Evolutionary conservation across 2,797 vertebrate species (phyloP).

Genomic region (Moxostoma hubbsi): DNA sequence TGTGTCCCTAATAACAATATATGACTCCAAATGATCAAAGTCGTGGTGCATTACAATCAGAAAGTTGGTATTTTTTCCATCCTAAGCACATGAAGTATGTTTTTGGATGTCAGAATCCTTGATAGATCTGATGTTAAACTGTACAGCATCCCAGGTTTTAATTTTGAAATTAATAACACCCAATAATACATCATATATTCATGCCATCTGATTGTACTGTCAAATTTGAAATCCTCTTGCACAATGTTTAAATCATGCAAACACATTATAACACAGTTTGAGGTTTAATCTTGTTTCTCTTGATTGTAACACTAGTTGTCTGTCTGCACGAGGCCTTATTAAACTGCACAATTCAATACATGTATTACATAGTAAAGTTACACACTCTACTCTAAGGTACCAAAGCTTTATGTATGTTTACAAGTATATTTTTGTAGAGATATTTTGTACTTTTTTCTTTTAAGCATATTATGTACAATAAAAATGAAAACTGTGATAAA

Average conservation of each 20-base stretch:
- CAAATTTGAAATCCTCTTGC: background rate
- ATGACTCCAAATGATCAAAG: background rate
- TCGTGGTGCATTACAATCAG: background rate
- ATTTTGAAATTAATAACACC: background rate
- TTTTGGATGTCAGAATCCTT: too few relatives aligned
- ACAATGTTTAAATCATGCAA: background rate
- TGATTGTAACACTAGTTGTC: constrained; percentile 51
- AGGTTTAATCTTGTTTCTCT: constrained; percentile 3
- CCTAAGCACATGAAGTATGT: too few relatives aligned
- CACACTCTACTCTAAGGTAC: constrained; percentile 79
- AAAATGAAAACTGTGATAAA: constrained; percentile 49
- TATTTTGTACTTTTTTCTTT: constrained; percentile 72
- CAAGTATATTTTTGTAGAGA: constrained; percentile 80
- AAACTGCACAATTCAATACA: constrained; percentile 68
- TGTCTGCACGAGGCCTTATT: constrained; percentile 58
- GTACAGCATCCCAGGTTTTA: background rate
- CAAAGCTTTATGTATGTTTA: constrained; percentile 82
- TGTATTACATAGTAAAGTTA: constrained; percentile 59
- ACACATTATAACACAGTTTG: background rate
- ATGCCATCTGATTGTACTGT: background rate
- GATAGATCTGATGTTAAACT: too few relatives aligned
- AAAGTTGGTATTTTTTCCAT: background rate
- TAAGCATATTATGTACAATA: constrained; percentile 43
- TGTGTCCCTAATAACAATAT: background rate
- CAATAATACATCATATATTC: background rate